Evolutionary conservation across 2,113 vertebrate genomes (phyloP), one percentile per base, ranked within the genome.

Genomic region (Cololabis saira): DNA sequence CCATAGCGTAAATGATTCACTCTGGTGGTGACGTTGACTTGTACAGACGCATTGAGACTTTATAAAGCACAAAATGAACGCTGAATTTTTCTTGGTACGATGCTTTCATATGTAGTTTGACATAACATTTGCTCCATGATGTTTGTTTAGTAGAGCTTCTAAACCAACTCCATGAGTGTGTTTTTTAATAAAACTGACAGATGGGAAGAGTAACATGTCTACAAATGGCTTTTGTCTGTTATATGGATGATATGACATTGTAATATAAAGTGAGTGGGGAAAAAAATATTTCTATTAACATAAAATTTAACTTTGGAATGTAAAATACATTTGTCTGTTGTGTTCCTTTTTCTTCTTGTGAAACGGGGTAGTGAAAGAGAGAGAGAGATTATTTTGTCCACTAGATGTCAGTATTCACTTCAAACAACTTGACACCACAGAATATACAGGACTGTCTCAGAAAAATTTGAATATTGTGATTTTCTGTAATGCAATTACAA

Each of bases 231-330:
- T 78, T 80, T 78, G 66, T 85, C 71, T 77, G 47, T 76, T 62
- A 77, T 81, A 86, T 77, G 73, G 70, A 78, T 68, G 67, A 67
- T 78, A 80, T 74, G 76, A 83, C 65, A 77, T 65, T 90, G 83
- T 90, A 91, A 87, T 80, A 81, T 88, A 90, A 77, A 74, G 73
- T 78, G 66, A 76, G 67, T 81, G 66, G 76, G 82, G 78, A 71
- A 72, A 66, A n/a, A 77, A 89, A 89, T 85, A 86, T 87, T 86
- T 80, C 72, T 86, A 83, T 78, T 91, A 80, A 88, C 80, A 90
- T 85, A 87, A 87, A 91, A 61, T 86, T 67, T 90, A 87, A 87
- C 87, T 89, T 89, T 91, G 86, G 87, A 89, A 89, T 91, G 88
- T 89, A 89, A 90, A 80, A 44, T 22, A 19, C 5, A 43, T 57